Conservation (phyloP, 2,888 invertebrate genomes). For the Tipula lateralis region DNA sequence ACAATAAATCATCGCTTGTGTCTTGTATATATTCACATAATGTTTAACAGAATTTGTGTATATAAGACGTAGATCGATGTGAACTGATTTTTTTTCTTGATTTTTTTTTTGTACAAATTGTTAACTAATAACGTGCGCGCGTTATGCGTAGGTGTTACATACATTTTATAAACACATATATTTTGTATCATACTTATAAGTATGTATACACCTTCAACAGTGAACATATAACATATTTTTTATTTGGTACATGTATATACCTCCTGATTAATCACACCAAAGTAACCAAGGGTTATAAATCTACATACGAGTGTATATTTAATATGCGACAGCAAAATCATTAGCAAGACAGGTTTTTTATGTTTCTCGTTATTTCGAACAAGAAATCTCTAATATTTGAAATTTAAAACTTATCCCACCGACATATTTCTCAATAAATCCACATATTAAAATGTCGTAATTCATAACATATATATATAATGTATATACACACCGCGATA, state of each 20-base stretch:
- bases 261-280: neutral
- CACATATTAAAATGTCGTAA: conserved; percentile 24
- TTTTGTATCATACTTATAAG: neutral
- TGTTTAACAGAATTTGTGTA: neutral
- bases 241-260: neutral
- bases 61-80: conserved; percentile 13
- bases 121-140: conserved; percentile 11
- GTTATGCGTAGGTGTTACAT: neutral
- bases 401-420: neutral
- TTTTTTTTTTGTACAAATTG: neutral
- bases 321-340: conserved; percentile 24
- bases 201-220: neutral
- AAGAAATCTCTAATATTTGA: neutral
- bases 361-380: conserved; percentile 24
- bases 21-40: no score
- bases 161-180: neutral
- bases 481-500: neutral
- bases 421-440: conserved; percentile 24
- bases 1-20: neutral
- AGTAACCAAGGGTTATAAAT: neutral
- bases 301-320: neutral
- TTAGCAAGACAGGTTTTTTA: conserved; percentile 11
- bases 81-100: neutral
- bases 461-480: neutral
- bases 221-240: neutral